These are phyloP conservation scores for Sesia bembeciformis DNA, from an alignment of 2,888 invertebrate species.

Conservation along the genomic window DNA sequence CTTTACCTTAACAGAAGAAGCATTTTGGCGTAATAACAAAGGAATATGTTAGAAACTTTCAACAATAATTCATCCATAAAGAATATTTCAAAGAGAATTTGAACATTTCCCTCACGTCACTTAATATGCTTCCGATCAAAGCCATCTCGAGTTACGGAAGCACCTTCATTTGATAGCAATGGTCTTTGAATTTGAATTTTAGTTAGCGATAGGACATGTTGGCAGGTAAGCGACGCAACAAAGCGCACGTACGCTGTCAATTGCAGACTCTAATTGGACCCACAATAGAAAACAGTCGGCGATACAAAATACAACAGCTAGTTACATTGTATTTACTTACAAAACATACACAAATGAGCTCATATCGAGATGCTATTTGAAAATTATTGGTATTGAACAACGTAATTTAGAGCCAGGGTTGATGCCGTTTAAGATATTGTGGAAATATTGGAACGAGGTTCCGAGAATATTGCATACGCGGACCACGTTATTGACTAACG, in stretches of 20 bases:
- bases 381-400: not conserved
- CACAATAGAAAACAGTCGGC: conserved; percentile 15
- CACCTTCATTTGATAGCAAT: not conserved
- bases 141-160: not conserved
- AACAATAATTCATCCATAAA: too few species aligned
- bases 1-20: too few species aligned
- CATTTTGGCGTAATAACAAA: too few species aligned
- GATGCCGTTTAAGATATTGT: too few species aligned
- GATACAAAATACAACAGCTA: not conserved
- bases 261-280: conserved; percentile 23
- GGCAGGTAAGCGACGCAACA: conserved; percentile 31
- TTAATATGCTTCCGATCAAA: not conserved
- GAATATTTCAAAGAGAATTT: not conserved
- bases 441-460: too few species aligned
- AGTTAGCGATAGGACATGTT: conserved; percentile 9
- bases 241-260: not conserved
- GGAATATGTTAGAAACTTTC: too few species aligned
- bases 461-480: too few species aligned
- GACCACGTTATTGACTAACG: too few species aligned
- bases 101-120: not conserved
- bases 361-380: not conserved
- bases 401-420: too few species aligned
- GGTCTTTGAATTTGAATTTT: not conserved
- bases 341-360: not conserved
- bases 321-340: not conserved